A percentile compares a stretch with the other conserved stretches of the same genome.
These are phyloP conservation scores for Beris morrisii DNA, from an alignment of 2,888 invertebrate species.

Conservation along the genomic window DNA sequence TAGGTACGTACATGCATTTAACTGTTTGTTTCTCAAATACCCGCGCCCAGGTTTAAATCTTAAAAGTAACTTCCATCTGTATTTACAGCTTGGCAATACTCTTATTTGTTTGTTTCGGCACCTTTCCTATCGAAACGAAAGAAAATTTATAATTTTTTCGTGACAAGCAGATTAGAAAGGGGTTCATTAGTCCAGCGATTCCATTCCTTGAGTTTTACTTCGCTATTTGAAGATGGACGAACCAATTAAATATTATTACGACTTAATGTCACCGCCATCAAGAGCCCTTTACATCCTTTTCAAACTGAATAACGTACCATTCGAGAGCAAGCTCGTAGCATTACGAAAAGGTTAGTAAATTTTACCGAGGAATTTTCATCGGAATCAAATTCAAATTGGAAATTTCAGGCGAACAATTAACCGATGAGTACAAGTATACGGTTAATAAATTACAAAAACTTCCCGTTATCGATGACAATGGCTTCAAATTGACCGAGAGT, in stretches of 20 bases:
- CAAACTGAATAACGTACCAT: constrained; percentile 65
- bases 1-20: too few relatives aligned
- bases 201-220: too few relatives aligned
- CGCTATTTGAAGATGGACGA: background rate
- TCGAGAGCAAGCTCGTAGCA: constrained; percentile 63
- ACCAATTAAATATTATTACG: constrained; percentile 64
- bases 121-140: too few relatives aligned
- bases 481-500: constrained; percentile 68
- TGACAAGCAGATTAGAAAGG: too few relatives aligned
- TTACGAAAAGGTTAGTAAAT: constrained; percentile 62
- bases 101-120: too few relatives aligned
- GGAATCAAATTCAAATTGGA: constrained; percentile 36
- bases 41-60: too few relatives aligned
- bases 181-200: too few relatives aligned
- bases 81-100: too few relatives aligned
- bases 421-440: constrained; percentile 60
- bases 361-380: constrained; percentile 30
- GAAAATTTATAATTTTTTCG: too few relatives aligned
- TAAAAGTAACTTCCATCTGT: too few relatives aligned
- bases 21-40: too few relatives aligned
- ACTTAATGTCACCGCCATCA: constrained; percentile 76
- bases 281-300: constrained; percentile 71
- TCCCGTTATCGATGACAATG: constrained; percentile 69
- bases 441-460: constrained; percentile 66
- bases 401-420: constrained; percentile 62